Base-by-base conservation (phyloP, 2,888 invertebrate species). In the Leucania comma region DNA sequence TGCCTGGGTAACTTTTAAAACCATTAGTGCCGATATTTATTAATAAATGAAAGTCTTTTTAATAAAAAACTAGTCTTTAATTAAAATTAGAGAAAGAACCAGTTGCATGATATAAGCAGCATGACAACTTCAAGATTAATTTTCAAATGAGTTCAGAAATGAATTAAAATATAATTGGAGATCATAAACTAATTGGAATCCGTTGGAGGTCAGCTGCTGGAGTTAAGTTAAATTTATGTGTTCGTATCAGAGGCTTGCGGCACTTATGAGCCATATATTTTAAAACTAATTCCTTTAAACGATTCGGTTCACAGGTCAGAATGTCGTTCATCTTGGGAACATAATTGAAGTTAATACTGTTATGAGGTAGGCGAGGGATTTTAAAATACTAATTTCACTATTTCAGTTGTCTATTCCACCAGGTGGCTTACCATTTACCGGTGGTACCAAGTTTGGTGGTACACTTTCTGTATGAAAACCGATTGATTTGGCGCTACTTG, bases 211-310 rank as follows among this genome's bases (percentile, higher is more conserved):
- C 63, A 78, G 67, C 59, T 60, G 67, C 59, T 60, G 59, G 51
- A 72, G 76, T 67, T 78, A 72, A 76, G 26, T 77, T 51, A 54
- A 32, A 78, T 78, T 26, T 63, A 78, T 79, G 69, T 66, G 60
- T 17, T 48, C 57, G 38, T 57, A 51, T 51, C 57, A 22, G 1
- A 48, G 29, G 35, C 63, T 35, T n/a, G 73, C 42, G 42, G 42
- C 65, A 62, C 32, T 35, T 42, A 22, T 14, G 48, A 56, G 53
- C 53, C 59, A 17, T 68, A 42, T 42, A 17, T 74, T 66, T 62
- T 63, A 63, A 57, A 74, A 60, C 38, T 42, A 54, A 74, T 74
- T 78, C 54, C 65, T 56, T 63, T 64, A 51, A 67, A 79, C 70
- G 0, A 79, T 64, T 51, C 32, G 79, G 60, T 35, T 66, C 66